Conservation (phyloP, 2,797 vertebrate species). For the Potorous gilbertii region DNA sequence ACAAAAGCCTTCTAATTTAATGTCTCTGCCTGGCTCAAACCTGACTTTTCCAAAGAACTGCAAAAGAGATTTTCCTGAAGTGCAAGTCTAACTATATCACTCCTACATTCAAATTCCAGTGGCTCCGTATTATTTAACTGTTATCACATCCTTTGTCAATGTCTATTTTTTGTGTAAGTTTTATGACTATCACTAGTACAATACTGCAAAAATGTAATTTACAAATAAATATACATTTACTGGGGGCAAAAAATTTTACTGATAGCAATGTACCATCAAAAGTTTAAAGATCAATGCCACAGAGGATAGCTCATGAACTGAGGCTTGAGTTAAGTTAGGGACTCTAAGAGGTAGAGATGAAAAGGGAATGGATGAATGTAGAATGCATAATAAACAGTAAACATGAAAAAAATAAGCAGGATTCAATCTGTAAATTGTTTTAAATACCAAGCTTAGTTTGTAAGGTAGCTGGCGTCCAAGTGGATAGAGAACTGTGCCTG, state of each 20-base stretch:
- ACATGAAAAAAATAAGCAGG: background rate
- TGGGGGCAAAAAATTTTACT: background rate
- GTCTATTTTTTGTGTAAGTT: background rate
- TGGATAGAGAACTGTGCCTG: background rate
- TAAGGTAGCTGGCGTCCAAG: background rate
- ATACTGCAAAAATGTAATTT: background rate
- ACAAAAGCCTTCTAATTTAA: background rate
- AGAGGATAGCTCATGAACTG: background rate
- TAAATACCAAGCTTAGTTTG: background rate
- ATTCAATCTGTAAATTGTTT: background rate
- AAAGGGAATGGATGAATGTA: background rate
- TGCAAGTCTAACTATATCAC: background rate
- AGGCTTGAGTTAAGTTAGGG: background rate
- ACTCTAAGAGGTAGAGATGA: background rate
- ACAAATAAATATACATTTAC: background rate
- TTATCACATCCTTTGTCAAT: background rate
- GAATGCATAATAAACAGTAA: background rate
- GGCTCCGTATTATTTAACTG: background rate
- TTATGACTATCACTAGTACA: background rate
- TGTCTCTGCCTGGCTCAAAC: background rate
- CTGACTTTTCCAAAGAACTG: background rate
- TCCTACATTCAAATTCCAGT: background rate
- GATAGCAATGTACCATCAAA: background rate
- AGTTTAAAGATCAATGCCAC: background rate
- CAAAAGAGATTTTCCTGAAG: background rate